Percentiles rank a stretch among this genome's conserved stretches.
Evolutionary conservation across 2,888 invertebrate species (phyloP).

Genomic region (Amorpha juglandis): DNA sequence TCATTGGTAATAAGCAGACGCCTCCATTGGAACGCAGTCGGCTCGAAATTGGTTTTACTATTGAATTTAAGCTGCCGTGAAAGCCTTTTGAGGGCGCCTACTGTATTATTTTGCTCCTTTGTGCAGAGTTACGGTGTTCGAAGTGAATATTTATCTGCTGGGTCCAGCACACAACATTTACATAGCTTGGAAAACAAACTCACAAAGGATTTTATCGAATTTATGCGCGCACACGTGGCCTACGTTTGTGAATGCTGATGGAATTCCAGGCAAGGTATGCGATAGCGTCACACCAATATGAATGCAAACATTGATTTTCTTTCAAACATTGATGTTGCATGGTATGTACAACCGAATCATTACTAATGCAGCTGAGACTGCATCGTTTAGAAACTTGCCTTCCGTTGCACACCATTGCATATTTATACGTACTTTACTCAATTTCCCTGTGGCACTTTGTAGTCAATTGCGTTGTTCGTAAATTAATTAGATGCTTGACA

Average conservation of each 20-base stretch:
- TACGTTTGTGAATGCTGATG: constrained; percentile 45
- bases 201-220: constrained; percentile 65
- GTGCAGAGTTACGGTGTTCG: constrained; percentile 33
- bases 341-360: constrained; percentile 30
- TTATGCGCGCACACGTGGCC: constrained; percentile 69
- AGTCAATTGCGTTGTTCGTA: constrained; percentile 17
- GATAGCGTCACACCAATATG: constrained; percentile 36
- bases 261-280: constrained; percentile 52
- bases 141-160: constrained; percentile 47
- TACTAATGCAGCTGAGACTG: constrained; percentile 16
- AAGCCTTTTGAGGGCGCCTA: constrained; percentile 28
- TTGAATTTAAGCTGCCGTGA: constrained; percentile 42
- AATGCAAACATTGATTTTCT: constrained; percentile 39
- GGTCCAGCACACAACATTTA: constrained; percentile 52
- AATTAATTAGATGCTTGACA: constrained; percentile 11
- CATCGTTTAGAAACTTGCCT: constrained; percentile 20
- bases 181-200: constrained; percentile 55
- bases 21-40: constrained; percentile 43
- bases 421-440: constrained; percentile 3
- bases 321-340: constrained; percentile 27
- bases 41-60: constrained; percentile 47
- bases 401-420: not conserved
- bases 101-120: constrained; percentile 39
- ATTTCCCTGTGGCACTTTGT: constrained; percentile 16
- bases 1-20: constrained; percentile 33